Base-by-base conservation (phyloP, 2,888 invertebrate species). In the Mylabris sibirica region DNA sequence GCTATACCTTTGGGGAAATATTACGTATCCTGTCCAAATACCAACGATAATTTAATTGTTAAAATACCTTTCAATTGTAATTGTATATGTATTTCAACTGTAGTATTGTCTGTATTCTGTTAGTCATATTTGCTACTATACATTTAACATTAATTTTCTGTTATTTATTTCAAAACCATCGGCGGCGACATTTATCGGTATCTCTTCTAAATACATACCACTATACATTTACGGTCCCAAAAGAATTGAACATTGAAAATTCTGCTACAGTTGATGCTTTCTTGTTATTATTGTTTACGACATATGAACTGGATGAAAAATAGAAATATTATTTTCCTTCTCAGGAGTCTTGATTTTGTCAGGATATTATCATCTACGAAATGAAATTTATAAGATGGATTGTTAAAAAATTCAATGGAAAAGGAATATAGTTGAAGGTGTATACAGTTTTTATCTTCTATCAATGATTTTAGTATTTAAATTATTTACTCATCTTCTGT, bases 51-150 rank as follows among this genome's bases (percentile, higher is more conserved):
- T 69, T 69, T 66, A 66, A 66, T 69, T 69, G 69, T 69, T 65
- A 65, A 41, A 69, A 63, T 66, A 63, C 60, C 41, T 61, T 49
- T 57, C 69, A 41, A 66, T 69, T 62, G 63, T 66, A 69, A 69
- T 69, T 69, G 64, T 69, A 64, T 66, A 66, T 69, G 64, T 69
- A 64, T 66, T 57, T 64, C 66, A 66, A 69, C 64, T 64, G 66
- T 66, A 64, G 22, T 30, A 38, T 61, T 57, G 57, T 17, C 60
- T 20, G 53, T 61, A 59, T 65, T 65, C 63, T 68, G 62, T 68
- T 62, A 30, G 30, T 1, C 30, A 30, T 30, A 30, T 30, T 30
- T 30, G 30, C 30, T 30, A 30, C 30, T 30, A 30, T n/a, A n/a
- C n/a, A n/a, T 30, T 30, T 30, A 30, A 38, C 38, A 14, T 6